These are phyloP conservation scores for Argentina silus DNA, from an alignment of 2,797 vertebrate genomes.

Conservation along the genomic window DNA sequence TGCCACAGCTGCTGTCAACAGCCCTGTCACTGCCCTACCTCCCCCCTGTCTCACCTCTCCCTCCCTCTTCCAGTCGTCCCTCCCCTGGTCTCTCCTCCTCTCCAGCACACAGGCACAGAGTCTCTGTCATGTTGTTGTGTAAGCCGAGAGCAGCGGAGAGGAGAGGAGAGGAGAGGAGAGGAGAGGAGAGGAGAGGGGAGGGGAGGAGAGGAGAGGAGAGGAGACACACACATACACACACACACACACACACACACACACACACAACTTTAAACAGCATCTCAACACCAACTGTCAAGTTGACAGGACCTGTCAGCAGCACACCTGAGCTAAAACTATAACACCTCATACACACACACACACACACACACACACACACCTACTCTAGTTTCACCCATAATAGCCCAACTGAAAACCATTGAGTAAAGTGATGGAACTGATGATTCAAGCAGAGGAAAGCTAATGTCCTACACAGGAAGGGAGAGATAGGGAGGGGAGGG, in stretches of 20 bases:
- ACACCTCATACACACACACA: not conserved
- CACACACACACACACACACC: slow-evolving; percentile 16
- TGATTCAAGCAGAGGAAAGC: slow-evolving; percentile 17
- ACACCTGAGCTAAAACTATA: slow-evolving; percentile 37
- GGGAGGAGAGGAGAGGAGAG: too few species aligned
- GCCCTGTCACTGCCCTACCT: not conserved
- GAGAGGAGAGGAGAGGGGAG: too few species aligned
- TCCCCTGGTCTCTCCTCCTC: too few species aligned
- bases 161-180: too few species aligned
- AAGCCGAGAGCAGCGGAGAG: too few species aligned
- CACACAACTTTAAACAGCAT: slow-evolving; percentile 20
- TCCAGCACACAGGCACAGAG: too few species aligned
- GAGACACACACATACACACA: not conserved
- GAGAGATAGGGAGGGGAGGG: not conserved
- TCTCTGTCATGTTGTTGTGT: slow-evolving; percentile 1
- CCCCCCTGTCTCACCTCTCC: not conserved
- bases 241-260: slow-evolving; percentile 20
- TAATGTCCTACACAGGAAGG: not conserved
- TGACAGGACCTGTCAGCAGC: slow-evolving; percentile 58
- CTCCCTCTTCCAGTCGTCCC: not conserved
- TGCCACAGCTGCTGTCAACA: not conserved
- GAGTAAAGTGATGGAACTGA: slow-evolving; percentile 35
- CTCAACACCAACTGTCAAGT: slow-evolving; percentile 29
- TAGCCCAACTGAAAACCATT: slow-evolving; percentile 51
- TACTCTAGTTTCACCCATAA: slow-evolving; percentile 57